Evolutionary conservation across 2,797 vertebrate genomes (phyloP).

Genomic region (Sarcophilus harrisii): DNA sequence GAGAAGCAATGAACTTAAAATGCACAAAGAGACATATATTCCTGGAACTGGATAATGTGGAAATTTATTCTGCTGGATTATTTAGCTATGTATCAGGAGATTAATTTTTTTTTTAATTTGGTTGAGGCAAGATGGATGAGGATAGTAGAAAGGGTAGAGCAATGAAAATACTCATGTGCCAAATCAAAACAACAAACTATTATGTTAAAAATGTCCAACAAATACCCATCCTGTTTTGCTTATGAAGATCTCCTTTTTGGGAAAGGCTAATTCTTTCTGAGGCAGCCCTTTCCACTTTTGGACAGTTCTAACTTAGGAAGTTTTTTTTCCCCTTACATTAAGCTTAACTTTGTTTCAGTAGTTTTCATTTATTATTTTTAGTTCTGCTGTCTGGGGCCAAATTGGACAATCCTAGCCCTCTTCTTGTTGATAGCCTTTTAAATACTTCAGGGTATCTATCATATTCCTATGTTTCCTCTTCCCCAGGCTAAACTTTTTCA

Average conservation of each 20-base stretch:
- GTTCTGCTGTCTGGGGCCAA: not conserved
- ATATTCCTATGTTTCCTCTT: not conserved
- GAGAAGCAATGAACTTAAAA: not conserved
- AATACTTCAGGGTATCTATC: not conserved
- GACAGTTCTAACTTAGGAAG: not conserved
- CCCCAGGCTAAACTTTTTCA: not conserved
- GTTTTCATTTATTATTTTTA: not conserved
- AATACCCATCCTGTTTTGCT: not conserved
- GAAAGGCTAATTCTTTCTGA: not conserved
- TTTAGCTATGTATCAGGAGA: not conserved
- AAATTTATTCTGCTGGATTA: not conserved
- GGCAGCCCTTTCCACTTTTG: not conserved
- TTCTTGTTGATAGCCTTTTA: not conserved
- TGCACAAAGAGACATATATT: not conserved
- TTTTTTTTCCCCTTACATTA: not conserved
- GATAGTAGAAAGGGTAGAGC: not conserved
- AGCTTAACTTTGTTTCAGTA: not conserved
- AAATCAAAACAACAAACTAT: not conserved
- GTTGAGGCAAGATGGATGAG: not conserved
- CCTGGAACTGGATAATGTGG: not conserved
- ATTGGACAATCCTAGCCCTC: not conserved
- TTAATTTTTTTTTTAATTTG: not conserved
- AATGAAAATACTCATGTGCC: not conserved
- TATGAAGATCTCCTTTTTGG: not conserved
- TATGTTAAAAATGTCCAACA: not conserved